phyloP scores from a whole-genome alignment of 2,113 vertebrate genomes.

The Sinocyclocheilus rhinocerous region DNA sequence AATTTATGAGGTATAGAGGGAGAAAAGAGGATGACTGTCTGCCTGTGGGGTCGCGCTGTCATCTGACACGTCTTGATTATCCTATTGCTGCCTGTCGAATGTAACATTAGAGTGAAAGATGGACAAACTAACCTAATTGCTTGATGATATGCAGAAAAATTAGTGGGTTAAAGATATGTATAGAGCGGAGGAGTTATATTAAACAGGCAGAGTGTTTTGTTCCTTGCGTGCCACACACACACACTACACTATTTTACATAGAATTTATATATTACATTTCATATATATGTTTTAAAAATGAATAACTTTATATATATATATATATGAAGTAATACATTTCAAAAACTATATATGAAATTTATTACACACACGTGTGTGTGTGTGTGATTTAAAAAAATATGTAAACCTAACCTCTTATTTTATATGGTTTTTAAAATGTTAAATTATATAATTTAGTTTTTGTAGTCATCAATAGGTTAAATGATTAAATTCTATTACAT shows the following conservation, averaged over 20 bases:
- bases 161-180: slow-evolving; percentile 29
- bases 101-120: slow-evolving; percentile 63
- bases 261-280: background rate
- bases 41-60: slow-evolving; percentile 33
- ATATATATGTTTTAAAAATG: no score
- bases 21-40: slow-evolving; percentile 25
- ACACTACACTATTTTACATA: background rate
- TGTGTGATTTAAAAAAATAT: no score
- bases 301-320: no score
- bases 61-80: slow-evolving; percentile 17
- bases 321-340: no score
- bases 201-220: slow-evolving; percentile 26
- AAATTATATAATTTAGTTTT: no score
- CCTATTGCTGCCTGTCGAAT: slow-evolving; percentile 25
- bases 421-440: no score
- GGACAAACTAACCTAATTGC: slow-evolving; percentile 59
- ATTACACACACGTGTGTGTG: no score
- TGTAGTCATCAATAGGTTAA: no score
- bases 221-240: background rate
- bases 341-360: no score
- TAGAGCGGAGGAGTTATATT: slow-evolving; percentile 37
- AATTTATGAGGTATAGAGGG: slow-evolving; percentile 31
- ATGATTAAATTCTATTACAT: no score
- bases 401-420: no score
- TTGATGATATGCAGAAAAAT: slow-evolving; percentile 61